Evolutionary conservation across 2,888 invertebrate species (phyloP).

Genomic region (Euplagia quadripunctaria): DNA sequence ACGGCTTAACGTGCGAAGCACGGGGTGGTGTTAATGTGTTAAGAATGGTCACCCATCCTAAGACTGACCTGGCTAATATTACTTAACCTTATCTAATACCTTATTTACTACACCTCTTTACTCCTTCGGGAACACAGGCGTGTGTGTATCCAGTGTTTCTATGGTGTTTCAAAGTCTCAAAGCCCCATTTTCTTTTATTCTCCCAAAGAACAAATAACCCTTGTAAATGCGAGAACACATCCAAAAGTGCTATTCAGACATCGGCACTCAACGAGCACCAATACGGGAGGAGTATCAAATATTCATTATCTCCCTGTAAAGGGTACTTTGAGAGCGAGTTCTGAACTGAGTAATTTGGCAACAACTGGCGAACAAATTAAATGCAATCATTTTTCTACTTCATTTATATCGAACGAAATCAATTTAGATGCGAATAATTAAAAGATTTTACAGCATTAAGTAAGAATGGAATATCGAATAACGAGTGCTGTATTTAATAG

Average conservation of each 20-base stretch:
- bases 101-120: no score
- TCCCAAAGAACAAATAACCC: rapidly evolving
- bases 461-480: slow-evolving; percentile 3
- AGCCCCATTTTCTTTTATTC: background rate
- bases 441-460: slow-evolving; percentile 14
- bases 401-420: slow-evolving; percentile 35
- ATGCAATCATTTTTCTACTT: slow-evolving; percentile 52
- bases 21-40: no score
- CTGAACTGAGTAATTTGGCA: slow-evolving; percentile 70
- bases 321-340: slow-evolving; percentile 61
- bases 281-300: slow-evolving; percentile 79
- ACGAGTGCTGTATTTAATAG: background rate
- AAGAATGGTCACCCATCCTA: no score
- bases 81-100: no score
- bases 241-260: slow-evolving; percentile 32
- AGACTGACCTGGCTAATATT: no score
- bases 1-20: no score
- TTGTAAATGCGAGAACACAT: background rate
- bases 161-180: background rate
- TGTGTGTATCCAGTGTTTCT: no score
- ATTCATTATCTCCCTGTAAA: slow-evolving; percentile 80
- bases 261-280: slow-evolving; percentile 59
- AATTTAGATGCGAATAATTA: slow-evolving; percentile 38
- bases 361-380: slow-evolving; percentile 62
- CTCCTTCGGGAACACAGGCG: no score